Conservation (phyloP, 1,140 invertebrate species). For the Caenorhabditis inopinata region DNA sequence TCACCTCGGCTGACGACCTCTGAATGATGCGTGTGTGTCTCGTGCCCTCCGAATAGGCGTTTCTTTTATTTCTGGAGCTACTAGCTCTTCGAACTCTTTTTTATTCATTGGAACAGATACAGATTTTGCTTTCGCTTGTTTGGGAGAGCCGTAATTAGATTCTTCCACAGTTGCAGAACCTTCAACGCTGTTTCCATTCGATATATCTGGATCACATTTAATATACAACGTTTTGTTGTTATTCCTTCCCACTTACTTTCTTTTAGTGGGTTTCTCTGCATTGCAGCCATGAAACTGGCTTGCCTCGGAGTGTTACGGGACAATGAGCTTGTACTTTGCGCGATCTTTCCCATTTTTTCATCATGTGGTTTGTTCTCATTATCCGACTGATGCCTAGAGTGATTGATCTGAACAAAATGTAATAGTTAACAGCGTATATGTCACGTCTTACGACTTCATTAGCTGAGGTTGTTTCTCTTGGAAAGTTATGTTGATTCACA, state of each 20-base stretch:
- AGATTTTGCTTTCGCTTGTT: background rate
- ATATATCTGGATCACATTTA: no score
- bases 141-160: background rate
- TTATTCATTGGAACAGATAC: no score
- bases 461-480: background rate
- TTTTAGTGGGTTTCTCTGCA: background rate
- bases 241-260: conserved; percentile 28
- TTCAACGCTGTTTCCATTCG: background rate
- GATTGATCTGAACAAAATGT: no score
- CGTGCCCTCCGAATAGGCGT: background rate
- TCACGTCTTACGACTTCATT: background rate
- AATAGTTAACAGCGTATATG: no score
- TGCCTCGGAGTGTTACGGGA: conserved; percentile 3
- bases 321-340: background rate
- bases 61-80: background rate
- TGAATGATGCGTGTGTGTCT: background rate
- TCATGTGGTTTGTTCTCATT: no score
- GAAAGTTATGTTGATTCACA: background rate
- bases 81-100: background rate
- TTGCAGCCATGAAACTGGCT: conserved; percentile 12
- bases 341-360: background rate
- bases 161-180: background rate
- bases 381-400: no score
- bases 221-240: no score
- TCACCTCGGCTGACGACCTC: background rate